Percentiles rank a stretch among this genome's conserved stretches.
Evolutionary conservation across 1,140 invertebrate species (phyloP).

Genomic region (Trigoniulus corallinus): DNA sequence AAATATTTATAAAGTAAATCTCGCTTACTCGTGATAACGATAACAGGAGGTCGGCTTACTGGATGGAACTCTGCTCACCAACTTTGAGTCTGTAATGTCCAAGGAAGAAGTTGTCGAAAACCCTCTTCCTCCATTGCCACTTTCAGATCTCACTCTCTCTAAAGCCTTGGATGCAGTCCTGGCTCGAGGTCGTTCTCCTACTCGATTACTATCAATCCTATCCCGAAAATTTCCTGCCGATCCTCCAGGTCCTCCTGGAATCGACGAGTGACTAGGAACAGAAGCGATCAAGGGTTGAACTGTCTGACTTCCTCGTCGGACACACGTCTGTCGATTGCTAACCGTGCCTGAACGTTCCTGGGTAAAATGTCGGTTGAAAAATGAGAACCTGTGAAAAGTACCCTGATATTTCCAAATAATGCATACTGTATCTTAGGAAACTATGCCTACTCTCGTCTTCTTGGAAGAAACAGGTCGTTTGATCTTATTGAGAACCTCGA

Average conservation of each 20-base stretch:
- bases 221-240: constrained; percentile 43
- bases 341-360: constrained; percentile 12
- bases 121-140: constrained; percentile 26
- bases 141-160: constrained; percentile 29
- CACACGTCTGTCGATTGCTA: constrained; percentile 5
- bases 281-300: neutral
- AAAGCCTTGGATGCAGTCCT: constrained; percentile 49
- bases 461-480: constrained; percentile 39
- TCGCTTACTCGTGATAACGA: no score
- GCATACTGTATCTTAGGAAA: no score
- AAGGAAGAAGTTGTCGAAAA: constrained; percentile 34
- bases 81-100: constrained; percentile 26
- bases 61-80: neutral
- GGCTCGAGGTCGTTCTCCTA: constrained; percentile 55
- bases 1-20: no score
- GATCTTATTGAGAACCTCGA: constrained; percentile 80
- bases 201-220: constrained; percentile 63
- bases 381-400: neutral
- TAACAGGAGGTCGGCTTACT: no score
- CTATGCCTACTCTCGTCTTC: constrained; percentile 6
- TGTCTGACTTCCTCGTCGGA: constrained; percentile 4
- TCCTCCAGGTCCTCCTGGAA: no score
- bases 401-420: no score
- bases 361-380: constrained; percentile 13
- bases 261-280: no score